Evolutionary conservation across 2,113 vertebrate genomes (phyloP).

Genomic region (Pygoscelis antarcticus): DNA sequence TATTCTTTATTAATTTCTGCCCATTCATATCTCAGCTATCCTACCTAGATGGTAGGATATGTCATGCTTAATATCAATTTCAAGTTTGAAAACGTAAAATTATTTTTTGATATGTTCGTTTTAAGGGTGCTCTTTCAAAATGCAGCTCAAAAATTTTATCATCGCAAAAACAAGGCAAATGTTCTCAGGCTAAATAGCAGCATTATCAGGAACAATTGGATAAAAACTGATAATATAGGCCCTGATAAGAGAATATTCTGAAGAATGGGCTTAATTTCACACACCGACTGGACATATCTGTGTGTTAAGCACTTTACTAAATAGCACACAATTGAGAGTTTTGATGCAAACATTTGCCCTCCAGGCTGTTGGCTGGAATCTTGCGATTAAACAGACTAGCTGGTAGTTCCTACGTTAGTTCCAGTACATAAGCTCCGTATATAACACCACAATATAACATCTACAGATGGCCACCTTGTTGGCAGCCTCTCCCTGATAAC

Average conservation of each 20-base stretch:
- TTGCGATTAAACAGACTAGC: background rate
- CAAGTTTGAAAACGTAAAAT: background rate
- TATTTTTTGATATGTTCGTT: background rate
- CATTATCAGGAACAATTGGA: background rate
- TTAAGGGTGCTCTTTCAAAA: background rate
- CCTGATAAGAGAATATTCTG: background rate
- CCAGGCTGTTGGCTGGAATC: background rate
- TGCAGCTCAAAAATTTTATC: background rate
- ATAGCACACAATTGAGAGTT: background rate
- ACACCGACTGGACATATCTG: background rate
- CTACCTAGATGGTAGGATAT: background rate
- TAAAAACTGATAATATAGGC: background rate
- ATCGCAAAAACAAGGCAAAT: background rate
- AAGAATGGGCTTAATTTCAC: background rate
- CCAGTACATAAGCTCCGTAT: background rate
- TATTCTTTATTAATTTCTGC: background rate
- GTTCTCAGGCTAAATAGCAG: background rate
- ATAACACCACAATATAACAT: background rate
- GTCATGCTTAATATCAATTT: background rate
- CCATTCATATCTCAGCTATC: background rate
- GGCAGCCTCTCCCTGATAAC: too few species aligned
- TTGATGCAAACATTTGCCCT: background rate
- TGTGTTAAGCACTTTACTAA: background rate
- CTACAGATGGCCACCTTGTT: background rate
- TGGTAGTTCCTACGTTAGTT: background rate